A percentile compares a stretch with the other conserved stretches of the same genome.
These are phyloP conservation scores for Seriola aureovittata DNA, from an alignment of 2,113 vertebrate genomes.

Conservation along the genomic window DNA sequence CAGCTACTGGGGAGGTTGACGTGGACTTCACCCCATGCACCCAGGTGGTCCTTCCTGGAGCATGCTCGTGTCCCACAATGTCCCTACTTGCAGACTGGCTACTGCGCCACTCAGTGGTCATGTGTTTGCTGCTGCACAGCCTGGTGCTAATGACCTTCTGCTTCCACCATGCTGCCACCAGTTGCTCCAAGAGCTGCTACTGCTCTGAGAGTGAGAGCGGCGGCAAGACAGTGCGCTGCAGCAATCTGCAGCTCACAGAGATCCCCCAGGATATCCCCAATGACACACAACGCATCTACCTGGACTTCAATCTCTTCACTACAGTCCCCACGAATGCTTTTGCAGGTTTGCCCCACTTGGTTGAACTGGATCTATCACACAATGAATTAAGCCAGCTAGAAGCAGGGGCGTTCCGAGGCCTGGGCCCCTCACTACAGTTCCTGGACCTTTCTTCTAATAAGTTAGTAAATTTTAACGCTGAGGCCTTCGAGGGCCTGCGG, in stretches of 20 bases:
- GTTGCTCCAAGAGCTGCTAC: conserved; percentile 90
- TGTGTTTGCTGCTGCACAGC: conserved; percentile 89
- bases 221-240: conserved; percentile 94
- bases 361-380: conserved; percentile 96
- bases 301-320: conserved; percentile 94
- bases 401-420: conserved; percentile 90
- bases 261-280: conserved; percentile 95
- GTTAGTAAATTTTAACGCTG: conserved; percentile 88
- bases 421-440: conserved; percentile 87
- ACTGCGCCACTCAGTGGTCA: conserved; percentile 83
- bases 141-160: conserved; percentile 90
- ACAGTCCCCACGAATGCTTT: conserved; percentile 91
- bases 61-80: conserved; percentile 80
- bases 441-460: conserved; percentile 95
- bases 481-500: conserved; percentile 88
- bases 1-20: conserved; percentile 67
- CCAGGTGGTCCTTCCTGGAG: conserved; percentile 72
- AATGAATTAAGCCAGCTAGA: conserved; percentile 90
- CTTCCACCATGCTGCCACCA: conserved; percentile 81
- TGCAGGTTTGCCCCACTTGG: conserved; percentile 87
- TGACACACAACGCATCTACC: conserved; percentile 91
- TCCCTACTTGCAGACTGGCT: conserved; percentile 78
- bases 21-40: conserved; percentile 43
- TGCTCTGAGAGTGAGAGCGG: conserved; percentile 90
- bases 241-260: conserved; percentile 90